A percentile compares a stretch with the other conserved stretches of the same genome.
These are phyloP conservation scores for Drosophila setifemur DNA, from an alignment of 1,140 invertebrate species.

Conservation along the genomic window DNA sequence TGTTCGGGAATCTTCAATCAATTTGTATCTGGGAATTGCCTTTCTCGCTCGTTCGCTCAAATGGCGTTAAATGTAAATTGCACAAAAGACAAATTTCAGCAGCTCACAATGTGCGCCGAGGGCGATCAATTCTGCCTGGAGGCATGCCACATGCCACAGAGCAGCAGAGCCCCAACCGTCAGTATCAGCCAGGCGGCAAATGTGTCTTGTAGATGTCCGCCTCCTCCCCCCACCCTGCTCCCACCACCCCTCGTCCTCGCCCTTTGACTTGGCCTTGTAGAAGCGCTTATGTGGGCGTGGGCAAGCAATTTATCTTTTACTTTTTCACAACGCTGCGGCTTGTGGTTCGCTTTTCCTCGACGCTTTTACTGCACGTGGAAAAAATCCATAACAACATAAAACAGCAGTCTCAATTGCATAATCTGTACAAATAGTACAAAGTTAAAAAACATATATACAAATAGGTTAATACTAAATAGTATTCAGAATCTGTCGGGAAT, in stretches of 20 bases:
- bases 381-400: background rate
- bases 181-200: conserved; percentile 39
- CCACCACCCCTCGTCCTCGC: background rate
- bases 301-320: conserved; percentile 65
- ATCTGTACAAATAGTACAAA: no score
- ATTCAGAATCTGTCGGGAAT: no score
- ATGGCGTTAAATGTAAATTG: conserved; percentile 68
- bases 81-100: conserved; percentile 50
- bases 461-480: no score
- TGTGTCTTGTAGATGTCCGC: conserved; percentile 26
- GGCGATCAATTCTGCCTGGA: conserved; percentile 58
- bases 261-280: conserved; percentile 25
- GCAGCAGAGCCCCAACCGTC: background rate
- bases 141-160: conserved; percentile 11
- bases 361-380: background rate
- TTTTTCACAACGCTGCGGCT: conserved; percentile 50
- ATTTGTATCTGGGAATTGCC: conserved; percentile 43
- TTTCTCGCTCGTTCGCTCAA: conserved; percentile 34
- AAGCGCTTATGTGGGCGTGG: conserved; percentile 29
- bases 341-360: conserved; percentile 10
- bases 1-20: conserved; percentile 42
- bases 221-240: background rate
- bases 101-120: conserved; percentile 48
- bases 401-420: background rate
- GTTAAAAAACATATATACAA: no score